Conservation (phyloP, 2,888 invertebrate species). For the Drosophila nigricruria region DNA sequence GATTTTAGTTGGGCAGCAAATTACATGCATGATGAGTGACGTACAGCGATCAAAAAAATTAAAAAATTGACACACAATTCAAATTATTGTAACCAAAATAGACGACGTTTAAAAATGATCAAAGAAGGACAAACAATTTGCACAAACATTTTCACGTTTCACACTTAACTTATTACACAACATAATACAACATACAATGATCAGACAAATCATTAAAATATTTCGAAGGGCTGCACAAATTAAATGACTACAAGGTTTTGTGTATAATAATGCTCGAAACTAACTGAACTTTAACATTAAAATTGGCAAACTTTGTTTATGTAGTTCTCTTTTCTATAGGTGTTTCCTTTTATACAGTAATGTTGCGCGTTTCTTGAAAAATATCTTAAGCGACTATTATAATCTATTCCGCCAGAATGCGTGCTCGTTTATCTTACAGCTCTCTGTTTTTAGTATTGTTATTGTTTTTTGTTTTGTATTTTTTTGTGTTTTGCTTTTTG, state of each 20-base stretch:
- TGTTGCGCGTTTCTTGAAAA: conserved; percentile 58
- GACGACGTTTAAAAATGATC: conserved; percentile 52
- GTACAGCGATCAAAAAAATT: conserved; percentile 33
- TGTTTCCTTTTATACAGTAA: conserved; percentile 42
- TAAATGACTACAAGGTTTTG: conserved; percentile 52
- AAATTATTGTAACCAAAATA: conserved; percentile 40
- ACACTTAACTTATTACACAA: conserved; percentile 63
- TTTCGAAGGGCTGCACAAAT: conserved; percentile 47
- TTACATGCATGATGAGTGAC: conserved; percentile 54
- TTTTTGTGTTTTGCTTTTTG: conserved; percentile 54
- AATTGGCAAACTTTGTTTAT: conserved; percentile 52
- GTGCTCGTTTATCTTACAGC: conserved; percentile 60
- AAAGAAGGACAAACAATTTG: conserved; percentile 49
- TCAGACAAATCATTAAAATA: conserved; percentile 58
- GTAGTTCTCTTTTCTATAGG: conserved; percentile 45
- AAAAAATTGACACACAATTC: conserved; percentile 36
- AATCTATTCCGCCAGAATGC: conserved; percentile 12
- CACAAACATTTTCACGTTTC: conserved; percentile 56
- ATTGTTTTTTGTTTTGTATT: conserved; percentile 5
- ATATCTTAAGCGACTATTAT: conserved; percentile 31
- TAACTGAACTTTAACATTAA: conserved; percentile 50
- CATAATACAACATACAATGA: conserved; percentile 66
- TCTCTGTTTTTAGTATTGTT: conserved; percentile 40
- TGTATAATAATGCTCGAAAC: conserved; percentile 36
- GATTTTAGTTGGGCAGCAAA: conserved; percentile 64